These are phyloP conservation scores for Orchestia grillus DNA, from an alignment of 1,140 invertebrate species.

Conservation along the genomic window DNA sequence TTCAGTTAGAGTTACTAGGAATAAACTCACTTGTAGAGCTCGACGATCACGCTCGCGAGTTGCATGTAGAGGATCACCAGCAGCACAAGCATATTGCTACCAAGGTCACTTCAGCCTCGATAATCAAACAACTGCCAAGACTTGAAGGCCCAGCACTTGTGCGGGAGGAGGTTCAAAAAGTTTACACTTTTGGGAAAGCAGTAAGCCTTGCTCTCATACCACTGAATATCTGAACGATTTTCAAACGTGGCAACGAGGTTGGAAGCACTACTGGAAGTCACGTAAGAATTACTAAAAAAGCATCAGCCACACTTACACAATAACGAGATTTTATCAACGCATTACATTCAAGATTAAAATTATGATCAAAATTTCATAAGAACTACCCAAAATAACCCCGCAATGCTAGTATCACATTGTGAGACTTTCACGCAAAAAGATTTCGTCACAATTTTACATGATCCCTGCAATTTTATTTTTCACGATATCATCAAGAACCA, in stretches of 20 bases:
- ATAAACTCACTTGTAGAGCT: conserved; percentile 15
- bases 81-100: background rate
- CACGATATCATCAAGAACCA: too few relatives aligned
- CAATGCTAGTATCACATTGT: background rate
- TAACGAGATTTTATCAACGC: background rate
- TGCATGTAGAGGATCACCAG: background rate
- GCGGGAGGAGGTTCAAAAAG: background rate
- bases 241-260: background rate
- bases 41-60: background rate
- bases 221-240: background rate
- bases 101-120: background rate
- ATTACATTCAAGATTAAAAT: background rate
- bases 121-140: background rate
- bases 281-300: background rate
- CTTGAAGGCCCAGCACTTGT: background rate
- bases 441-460: background rate
- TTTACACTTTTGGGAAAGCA: background rate
- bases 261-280: background rate
- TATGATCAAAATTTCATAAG: background rate
- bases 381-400: background rate
- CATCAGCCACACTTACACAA: background rate
- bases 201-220: background rate
- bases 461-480: background rate
- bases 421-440: background rate
- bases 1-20: background rate